phyloP scores from a whole-genome alignment of 2,888 invertebrate species.

The Temnothorax ravouxi region DNA sequence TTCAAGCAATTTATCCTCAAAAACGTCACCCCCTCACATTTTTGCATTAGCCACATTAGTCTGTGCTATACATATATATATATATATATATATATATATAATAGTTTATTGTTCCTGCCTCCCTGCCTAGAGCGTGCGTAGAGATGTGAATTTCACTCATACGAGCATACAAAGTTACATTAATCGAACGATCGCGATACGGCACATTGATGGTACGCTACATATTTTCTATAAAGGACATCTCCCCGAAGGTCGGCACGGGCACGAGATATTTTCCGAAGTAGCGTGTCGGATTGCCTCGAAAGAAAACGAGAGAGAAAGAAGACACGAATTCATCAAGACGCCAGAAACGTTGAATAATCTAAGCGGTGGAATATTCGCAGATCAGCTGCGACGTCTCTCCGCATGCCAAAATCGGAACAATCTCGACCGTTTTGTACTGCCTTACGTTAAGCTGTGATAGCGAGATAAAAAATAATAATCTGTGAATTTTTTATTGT shows the following conservation, averaged over 20 bases:
- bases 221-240: not conserved
- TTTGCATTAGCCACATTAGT: slow-evolving; percentile 7
- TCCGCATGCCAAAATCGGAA: not conserved
- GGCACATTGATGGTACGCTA: slow-evolving; percentile 38
- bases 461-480: not conserved
- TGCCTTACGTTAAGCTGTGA: slow-evolving; percentile 22
- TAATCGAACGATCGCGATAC: slow-evolving; percentile 47
- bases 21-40: slow-evolving; percentile 1
- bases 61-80: not conserved
- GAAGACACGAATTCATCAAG: not conserved
- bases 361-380: slow-evolving; percentile 1
- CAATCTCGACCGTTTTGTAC: not conserved
- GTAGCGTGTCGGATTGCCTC: not conserved
- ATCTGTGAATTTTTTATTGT: slow-evolving; percentile 15
- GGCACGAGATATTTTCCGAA: not conserved
- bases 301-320: not conserved
- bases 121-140: slow-evolving; percentile 55
- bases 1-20: slow-evolving; percentile 7
- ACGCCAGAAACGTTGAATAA: not conserved
- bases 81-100: slow-evolving; percentile 29
- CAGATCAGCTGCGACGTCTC: slow-evolving; percentile 5
- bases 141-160: slow-evolving; percentile 72
- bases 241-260: slow-evolving; percentile 16
- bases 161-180: slow-evolving; percentile 16
- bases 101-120: slow-evolving; percentile 51